phyloP scores from a whole-genome alignment of 2,113 vertebrate genomes.

The Pagrus major region DNA sequence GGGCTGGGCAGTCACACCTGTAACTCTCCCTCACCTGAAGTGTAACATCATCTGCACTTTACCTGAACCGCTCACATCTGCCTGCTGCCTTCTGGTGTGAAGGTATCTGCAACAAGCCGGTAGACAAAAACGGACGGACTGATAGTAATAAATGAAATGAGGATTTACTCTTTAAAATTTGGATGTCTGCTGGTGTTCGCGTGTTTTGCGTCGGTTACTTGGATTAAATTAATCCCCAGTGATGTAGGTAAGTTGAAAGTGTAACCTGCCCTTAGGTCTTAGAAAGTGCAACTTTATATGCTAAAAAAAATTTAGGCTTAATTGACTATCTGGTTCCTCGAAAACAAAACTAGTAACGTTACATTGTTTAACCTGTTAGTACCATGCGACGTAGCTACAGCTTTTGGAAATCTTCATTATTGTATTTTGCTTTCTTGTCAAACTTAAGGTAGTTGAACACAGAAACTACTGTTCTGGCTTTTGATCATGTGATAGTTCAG shows the following conservation, averaged over 20 bases:
- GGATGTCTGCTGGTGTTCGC: slow-evolving; percentile 30
- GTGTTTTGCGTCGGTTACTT: slow-evolving; percentile 29
- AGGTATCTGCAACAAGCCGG: background rate
- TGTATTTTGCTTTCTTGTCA: background rate
- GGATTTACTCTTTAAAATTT: slow-evolving; percentile 14
- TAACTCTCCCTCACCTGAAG: too few relatives aligned
- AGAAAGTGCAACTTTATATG: background rate
- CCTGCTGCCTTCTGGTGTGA: slow-evolving; percentile 13
- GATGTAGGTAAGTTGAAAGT: slow-evolving; percentile 43
- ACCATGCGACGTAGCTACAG: background rate
- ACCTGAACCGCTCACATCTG: slow-evolving; percentile 18
- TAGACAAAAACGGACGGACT: background rate
- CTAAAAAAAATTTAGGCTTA: background rate
- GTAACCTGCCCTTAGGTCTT: background rate
- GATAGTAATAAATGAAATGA: slow-evolving; percentile 47
- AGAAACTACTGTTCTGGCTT: too few relatives aligned
- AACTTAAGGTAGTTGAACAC: background rate
- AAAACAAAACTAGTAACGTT: too few relatives aligned
- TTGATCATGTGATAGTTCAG: too few relatives aligned
- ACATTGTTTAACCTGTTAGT: background rate
- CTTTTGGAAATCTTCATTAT: background rate
- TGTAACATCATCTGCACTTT: background rate
- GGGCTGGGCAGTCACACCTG: background rate
- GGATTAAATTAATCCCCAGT: slow-evolving; percentile 39
- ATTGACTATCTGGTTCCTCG: too few relatives aligned